These are phyloP conservation scores for Cremastobaeus sp. DNA, from an alignment of 2,888 invertebrate species.

Conservation along the genomic window DNA sequence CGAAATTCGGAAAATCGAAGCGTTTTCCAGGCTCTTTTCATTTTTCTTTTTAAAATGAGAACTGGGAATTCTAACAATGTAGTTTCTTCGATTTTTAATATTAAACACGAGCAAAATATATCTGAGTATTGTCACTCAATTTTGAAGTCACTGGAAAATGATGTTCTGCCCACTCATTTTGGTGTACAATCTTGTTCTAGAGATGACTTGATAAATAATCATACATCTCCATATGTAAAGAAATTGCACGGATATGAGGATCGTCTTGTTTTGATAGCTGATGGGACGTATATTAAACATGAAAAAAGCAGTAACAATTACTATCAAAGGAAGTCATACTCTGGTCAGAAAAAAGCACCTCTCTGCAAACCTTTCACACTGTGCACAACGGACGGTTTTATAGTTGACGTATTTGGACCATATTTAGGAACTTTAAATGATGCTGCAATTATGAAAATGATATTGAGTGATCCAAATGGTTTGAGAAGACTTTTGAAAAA, in stretches of 20 bases:
- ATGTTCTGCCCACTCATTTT: conserved; percentile 42
- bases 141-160: conserved; percentile 42
- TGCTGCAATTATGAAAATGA: conserved; percentile 39
- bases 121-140: conserved; percentile 35
- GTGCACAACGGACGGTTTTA: conserved; percentile 41
- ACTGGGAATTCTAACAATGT: conserved; percentile 58
- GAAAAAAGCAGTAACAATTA: too few relatives aligned
- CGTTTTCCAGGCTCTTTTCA: conserved; percentile 47
- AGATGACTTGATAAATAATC: conserved; percentile 31
- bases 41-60: conserved; percentile 57
- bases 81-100: conserved; percentile 36
- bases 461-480: too few relatives aligned
- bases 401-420: conserved; percentile 40
- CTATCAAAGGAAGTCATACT: conserved; percentile 29
- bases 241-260: conserved; percentile 19
- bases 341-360: conserved; percentile 38
- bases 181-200: conserved; percentile 24
- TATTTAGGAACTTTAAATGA: conserved; percentile 40
- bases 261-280: conserved; percentile 26
- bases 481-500: too few relatives aligned
- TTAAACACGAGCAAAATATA: conserved; percentile 26
- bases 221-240: conserved; percentile 35
- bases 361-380: conserved; percentile 47
- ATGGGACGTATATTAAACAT: conserved; percentile 50
- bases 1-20: conserved; percentile 19